Evolutionary conservation across 2,113 vertebrate genomes (phyloP).

Genomic region (Psittacara wagleri): DNA sequence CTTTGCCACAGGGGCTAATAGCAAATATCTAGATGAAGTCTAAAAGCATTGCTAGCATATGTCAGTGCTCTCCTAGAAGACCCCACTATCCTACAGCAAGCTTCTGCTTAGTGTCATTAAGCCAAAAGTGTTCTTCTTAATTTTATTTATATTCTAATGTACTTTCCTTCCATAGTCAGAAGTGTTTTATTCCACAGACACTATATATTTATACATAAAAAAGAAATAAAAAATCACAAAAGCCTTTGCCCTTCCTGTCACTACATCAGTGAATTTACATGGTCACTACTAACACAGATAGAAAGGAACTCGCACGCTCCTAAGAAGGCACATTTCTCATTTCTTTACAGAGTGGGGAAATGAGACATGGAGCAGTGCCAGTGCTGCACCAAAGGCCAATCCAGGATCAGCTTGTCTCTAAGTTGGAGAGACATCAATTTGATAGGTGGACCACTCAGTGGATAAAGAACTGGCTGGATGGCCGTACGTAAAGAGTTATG

Average conservation of each 20-base stretch:
- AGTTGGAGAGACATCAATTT: too few relatives aligned
- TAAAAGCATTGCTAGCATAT: neutral
- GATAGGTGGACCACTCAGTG: too few relatives aligned
- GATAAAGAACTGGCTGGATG: too few relatives aligned
- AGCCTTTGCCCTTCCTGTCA: neutral
- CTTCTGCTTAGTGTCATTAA: neutral
- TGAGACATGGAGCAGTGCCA: neutral
- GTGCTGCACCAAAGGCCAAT: neutral
- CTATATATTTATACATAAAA: neutral
- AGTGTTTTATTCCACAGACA: neutral
- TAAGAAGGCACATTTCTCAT: neutral
- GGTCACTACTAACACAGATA: neutral
- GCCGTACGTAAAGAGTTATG: too few relatives aligned
- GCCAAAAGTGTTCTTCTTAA: neutral
- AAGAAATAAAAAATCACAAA: neutral
- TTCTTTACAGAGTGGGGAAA: neutral
- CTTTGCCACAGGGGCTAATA: neutral
- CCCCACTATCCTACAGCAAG: neutral
- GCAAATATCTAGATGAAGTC: neutral
- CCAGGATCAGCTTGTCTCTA: neutral
- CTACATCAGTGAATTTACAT: neutral
- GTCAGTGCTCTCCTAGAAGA: neutral
- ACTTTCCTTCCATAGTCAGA: neutral
- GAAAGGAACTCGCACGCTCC: neutral
- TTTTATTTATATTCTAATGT: neutral